Percentiles rank a stretch among this genome's conserved stretches.
These are phyloP conservation scores for Smithornis capensis DNA, from an alignment of 2,113 vertebrate species.

Conservation along the genomic window DNA sequence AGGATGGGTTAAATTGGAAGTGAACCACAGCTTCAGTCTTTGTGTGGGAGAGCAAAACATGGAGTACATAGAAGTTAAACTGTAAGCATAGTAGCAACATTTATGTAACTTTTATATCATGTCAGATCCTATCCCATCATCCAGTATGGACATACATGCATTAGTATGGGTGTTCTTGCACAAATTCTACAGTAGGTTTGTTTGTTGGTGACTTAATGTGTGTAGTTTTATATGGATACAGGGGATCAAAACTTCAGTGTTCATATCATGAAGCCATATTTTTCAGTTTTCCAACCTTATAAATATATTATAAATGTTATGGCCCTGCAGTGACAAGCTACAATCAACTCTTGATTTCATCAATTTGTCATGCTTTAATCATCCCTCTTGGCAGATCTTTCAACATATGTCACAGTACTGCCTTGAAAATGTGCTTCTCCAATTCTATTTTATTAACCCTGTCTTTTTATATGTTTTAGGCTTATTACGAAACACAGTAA, in stretches of 20 bases:
- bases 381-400: slow-evolving; percentile 55
- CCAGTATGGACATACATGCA: neutral
- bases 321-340: slow-evolving; percentile 53
- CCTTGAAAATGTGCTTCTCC: slow-evolving; percentile 14
- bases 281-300: slow-evolving; percentile 16
- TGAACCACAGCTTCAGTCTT: neutral
- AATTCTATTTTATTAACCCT: slow-evolving; percentile 54
- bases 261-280: neutral
- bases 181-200: neutral
- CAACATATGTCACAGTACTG: slow-evolving; percentile 17
- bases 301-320: slow-evolving; percentile 38
- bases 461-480: slow-evolving; percentile 62
- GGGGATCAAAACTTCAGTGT: neutral
- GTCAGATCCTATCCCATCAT: neutral
- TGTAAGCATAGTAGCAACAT: neutral
- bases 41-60: neutral
- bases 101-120: neutral
- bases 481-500: slow-evolving; percentile 9
- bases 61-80: neutral
- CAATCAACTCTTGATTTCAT: slow-evolving; percentile 63
- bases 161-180: neutral
- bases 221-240: neutral
- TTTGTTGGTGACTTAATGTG: neutral
- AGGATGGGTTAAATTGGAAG: neutral
- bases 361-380: slow-evolving; percentile 55